A percentile compares a stretch with the other conserved stretches of the same genome.
Conservation (phyloP, 2,113 vertebrate genomes). For the Neogobius melanostomus region DNA sequence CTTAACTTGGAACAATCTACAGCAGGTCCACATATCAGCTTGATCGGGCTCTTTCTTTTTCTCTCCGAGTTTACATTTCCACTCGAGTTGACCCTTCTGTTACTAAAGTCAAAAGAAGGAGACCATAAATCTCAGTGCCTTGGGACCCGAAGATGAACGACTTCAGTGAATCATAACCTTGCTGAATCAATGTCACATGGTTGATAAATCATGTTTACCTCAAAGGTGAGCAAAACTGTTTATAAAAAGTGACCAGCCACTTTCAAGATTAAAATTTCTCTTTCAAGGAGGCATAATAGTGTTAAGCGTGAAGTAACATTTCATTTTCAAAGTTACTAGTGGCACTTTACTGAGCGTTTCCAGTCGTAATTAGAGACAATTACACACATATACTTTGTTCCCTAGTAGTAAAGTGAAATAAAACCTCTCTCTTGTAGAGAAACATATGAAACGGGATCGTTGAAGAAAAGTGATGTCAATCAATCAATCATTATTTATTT, state of each 20-base stretch:
- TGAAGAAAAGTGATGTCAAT: conserved; percentile 36
- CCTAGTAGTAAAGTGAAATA: conserved; percentile 44
- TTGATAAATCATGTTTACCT: conserved; percentile 10
- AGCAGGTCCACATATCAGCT: not conserved
- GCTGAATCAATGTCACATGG: conserved; percentile 12
- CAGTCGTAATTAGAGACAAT: conserved; percentile 51
- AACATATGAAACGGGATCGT: conserved; percentile 31
- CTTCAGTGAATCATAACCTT: conserved; percentile 40
- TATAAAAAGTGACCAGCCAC: conserved; percentile 7
- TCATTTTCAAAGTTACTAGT: conserved; percentile 16
- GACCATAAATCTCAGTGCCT: conserved; percentile 57
- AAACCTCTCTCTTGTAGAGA: conserved; percentile 32
- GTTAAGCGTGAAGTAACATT: conserved; percentile 21
- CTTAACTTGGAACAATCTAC: not conserved
- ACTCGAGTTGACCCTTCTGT: conserved; percentile 36
- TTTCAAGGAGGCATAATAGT: conserved; percentile 14
- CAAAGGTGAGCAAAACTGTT: conserved; percentile 14
- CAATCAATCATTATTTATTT: no score
- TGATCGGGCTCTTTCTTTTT: not conserved
- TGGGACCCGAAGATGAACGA: conserved; percentile 7
- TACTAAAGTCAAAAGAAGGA: conserved; percentile 43
- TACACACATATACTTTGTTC: conserved; percentile 57
- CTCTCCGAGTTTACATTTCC: conserved; percentile 18
- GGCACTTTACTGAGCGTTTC: conserved; percentile 32
- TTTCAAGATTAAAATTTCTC: conserved; percentile 11